Evolutionary conservation across 2,113 vertebrate genomes (phyloP).

Genomic region (Alligator sinensis): DNA sequence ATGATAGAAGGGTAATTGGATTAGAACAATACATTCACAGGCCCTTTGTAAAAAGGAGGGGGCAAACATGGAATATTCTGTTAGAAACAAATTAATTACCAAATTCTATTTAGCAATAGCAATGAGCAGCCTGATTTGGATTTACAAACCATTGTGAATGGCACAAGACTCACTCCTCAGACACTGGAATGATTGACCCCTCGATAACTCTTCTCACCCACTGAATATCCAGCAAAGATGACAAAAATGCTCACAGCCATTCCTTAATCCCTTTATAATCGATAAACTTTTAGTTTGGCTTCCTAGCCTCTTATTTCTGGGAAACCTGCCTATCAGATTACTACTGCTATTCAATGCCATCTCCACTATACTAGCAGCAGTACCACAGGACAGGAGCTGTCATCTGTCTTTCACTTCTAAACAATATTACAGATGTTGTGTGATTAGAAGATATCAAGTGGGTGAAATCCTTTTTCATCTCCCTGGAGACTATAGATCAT

Average conservation of each 20-base stretch:
- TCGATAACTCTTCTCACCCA: background rate
- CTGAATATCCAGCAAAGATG: background rate
- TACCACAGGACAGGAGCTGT: background rate
- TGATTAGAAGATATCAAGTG: constrained; percentile 45
- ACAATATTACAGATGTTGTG: background rate
- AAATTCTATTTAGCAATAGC: background rate
- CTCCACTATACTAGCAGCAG: background rate
- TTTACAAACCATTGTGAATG: background rate
- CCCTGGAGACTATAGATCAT: background rate
- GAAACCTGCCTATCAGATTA: constrained; percentile 35
- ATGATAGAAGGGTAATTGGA: too few relatives aligned
- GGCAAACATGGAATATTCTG: background rate
- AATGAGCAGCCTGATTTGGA: background rate
- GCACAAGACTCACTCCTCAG: background rate
- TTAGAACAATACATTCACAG: background rate
- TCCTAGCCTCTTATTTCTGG: background rate
- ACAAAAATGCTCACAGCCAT: background rate
- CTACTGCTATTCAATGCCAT: background rate
- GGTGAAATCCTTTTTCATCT: constrained; percentile 34
- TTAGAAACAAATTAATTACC: background rate
- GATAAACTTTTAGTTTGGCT: background rate
- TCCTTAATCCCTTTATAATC: background rate
- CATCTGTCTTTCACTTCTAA: constrained; percentile 32
- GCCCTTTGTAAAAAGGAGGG: background rate
- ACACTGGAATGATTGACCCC: background rate